phyloP scores from a whole-genome alignment of 2,888 invertebrate genomes.

The Spodoptera exigua region DNA sequence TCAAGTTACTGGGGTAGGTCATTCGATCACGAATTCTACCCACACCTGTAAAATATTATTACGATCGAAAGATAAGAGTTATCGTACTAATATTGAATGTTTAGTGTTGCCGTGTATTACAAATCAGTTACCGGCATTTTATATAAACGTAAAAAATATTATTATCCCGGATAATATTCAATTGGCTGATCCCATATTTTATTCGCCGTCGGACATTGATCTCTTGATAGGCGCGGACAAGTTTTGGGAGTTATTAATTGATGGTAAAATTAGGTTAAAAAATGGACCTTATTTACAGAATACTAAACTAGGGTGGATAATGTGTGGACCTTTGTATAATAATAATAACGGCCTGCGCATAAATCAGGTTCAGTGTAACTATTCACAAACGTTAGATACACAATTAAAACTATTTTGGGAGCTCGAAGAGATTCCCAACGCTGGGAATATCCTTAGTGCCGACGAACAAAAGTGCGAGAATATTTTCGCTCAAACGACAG shows the following conservation, averaged over 20 bases:
- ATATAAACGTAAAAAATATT: too few species aligned
- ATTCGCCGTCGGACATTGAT: too few species aligned
- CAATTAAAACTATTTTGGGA: slow-evolving; percentile 10
- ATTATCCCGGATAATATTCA: background rate
- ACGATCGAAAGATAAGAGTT: slow-evolving; percentile 1
- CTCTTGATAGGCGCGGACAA: background rate
- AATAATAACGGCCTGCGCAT: background rate
- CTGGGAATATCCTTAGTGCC: too few species aligned
- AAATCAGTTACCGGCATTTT: too few species aligned
- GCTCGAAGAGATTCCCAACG: slow-evolving; percentile 10
- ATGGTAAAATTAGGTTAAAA: slow-evolving; percentile 1
- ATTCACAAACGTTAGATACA: slow-evolving; percentile 3
- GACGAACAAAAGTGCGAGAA: too few species aligned
- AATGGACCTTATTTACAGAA: slow-evolving; percentile 4
- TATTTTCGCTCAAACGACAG: too few species aligned
- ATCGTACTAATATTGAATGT: slow-evolving; percentile 3
- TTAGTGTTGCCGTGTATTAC: too few species aligned
- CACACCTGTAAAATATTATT: slow-evolving; percentile 7
- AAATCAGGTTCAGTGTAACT: slow-evolving; percentile 6
- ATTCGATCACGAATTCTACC: slow-evolving; percentile 2
- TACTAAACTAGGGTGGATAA: slow-evolving; percentile 3
- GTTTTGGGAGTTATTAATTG: background rate
- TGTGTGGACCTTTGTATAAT: background rate
- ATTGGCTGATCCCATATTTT: background rate
- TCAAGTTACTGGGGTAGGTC: slow-evolving; percentile 2